phyloP scores from a whole-genome alignment of 1,140 invertebrate genomes.

The Ganaspis sp. region DNA sequence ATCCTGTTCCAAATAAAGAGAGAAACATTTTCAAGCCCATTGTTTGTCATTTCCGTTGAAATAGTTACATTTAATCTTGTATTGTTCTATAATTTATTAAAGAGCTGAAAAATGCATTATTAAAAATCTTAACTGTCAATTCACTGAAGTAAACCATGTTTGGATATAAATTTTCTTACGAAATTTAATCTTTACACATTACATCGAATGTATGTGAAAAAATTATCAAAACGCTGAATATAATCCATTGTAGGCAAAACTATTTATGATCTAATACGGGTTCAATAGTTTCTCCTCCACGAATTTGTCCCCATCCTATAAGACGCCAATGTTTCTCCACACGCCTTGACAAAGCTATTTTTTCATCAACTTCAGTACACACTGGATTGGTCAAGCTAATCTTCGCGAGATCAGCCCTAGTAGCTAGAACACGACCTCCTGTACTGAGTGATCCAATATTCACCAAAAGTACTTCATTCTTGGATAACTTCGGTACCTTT shows the following conservation, averaged over 20 bases:
- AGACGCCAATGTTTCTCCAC: constrained; percentile 99
- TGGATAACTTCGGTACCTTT: constrained; percentile 80
- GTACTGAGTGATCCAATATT: constrained; percentile 99
- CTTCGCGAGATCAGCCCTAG: constrained; percentile 98
- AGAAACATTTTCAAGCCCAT: too few species aligned
- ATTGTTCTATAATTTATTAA: too few species aligned
- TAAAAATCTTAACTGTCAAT: too few species aligned
- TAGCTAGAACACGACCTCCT: constrained; percentile 96
- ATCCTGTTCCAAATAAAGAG: too few species aligned
- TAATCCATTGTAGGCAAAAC: constrained; percentile 33
- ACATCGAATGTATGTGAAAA: neutral
- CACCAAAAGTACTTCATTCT: constrained; percentile 88
- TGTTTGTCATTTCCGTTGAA: too few species aligned
- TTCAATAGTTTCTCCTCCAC: constrained; percentile 92
- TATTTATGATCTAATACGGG: constrained; percentile 76
- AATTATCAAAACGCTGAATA: neutral
- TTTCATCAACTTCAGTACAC: constrained; percentile 98
- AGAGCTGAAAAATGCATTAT: too few species aligned
- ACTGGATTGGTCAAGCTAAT: constrained; percentile 98
- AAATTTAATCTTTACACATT: neutral
- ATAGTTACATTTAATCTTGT: too few species aligned
- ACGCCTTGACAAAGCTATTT: constrained; percentile 97
- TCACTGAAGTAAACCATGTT: too few species aligned
- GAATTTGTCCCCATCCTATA: constrained; percentile 98
- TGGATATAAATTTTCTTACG: neutral